Conservation (phyloP, 2,888 invertebrate genomes). For the Melieria picta region DNA sequence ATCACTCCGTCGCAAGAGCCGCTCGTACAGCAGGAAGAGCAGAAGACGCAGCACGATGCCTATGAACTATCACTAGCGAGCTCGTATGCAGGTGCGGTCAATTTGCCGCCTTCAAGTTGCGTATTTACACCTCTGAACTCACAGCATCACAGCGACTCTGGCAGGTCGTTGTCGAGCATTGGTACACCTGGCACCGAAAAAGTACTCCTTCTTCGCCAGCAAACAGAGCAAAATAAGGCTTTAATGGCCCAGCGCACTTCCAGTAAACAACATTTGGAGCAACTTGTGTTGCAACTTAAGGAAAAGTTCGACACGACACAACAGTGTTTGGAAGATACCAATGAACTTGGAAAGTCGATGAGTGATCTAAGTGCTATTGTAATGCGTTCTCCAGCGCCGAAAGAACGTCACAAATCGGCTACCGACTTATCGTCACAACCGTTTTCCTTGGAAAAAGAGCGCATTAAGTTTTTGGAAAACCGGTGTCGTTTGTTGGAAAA, state of each 20-base stretch:
- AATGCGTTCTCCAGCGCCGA: constrained; percentile 44
- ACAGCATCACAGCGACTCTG: constrained; percentile 23
- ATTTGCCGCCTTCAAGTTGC: background rate
- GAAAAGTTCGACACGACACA: constrained; percentile 70
- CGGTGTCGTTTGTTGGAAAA: constrained; percentile 61
- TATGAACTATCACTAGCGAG: constrained; percentile 16
- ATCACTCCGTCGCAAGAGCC: constrained; percentile 21
- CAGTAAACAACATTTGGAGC: constrained; percentile 68
- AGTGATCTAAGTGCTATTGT: constrained; percentile 57
- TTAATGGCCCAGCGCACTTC: constrained; percentile 69
- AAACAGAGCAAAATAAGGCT: constrained; percentile 69
- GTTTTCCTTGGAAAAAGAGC: constrained; percentile 56
- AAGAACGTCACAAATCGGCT: constrained; percentile 60
- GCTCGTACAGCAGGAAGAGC: constrained; percentile 12
- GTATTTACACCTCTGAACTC: constrained; percentile 36
- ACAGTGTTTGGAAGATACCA: constrained; percentile 55
- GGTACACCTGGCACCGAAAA: constrained; percentile 68
- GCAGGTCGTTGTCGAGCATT: constrained; percentile 19
- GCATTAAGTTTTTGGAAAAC: constrained; percentile 61
- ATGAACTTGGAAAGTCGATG: constrained; percentile 64
- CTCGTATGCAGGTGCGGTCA: constrained; percentile 10
- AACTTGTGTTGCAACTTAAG: constrained; percentile 68
- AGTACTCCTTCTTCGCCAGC: constrained; percentile 68
- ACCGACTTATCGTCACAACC: constrained; percentile 57
- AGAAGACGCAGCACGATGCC: constrained; percentile 10